Conservation (phyloP, 1,140 invertebrate genomes). For the Drosophila tsacasi region DNA sequence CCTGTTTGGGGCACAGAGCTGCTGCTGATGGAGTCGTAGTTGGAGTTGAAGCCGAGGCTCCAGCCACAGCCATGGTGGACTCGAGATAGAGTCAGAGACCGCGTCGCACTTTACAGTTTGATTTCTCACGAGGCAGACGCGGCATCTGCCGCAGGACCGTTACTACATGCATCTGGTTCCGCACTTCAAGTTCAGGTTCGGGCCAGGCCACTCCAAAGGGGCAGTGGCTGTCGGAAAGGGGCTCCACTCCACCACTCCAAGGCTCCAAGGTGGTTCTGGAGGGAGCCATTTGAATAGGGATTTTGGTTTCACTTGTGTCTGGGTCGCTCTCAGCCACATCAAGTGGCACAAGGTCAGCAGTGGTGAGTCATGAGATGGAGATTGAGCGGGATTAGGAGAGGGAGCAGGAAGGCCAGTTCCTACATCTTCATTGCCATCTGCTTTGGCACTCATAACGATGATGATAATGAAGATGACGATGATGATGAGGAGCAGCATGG, state of each 20-base stretch:
- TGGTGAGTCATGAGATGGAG: constrained; percentile 51
- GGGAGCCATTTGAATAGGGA: constrained; percentile 78
- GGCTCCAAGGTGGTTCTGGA: constrained; percentile 17
- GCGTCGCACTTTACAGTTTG: constrained; percentile 80
- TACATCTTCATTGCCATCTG: constrained; percentile 35
- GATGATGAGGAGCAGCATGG: constrained; percentile 8
- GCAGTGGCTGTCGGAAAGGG: background rate
- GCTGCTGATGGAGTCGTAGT: constrained; percentile 25
- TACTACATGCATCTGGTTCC: constrained; percentile 81
- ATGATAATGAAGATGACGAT: constrained; percentile 29
- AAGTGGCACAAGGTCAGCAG: constrained; percentile 79
- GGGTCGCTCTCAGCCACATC: constrained; percentile 59
- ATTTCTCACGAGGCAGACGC: constrained; percentile 80
- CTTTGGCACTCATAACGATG: constrained; percentile 30
- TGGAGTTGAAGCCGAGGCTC: constrained; percentile 16
- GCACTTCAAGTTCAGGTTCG: constrained; percentile 78
- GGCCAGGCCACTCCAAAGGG: constrained; percentile 48
- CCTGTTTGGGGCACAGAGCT: constrained; percentile 66
- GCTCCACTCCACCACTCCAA: background rate
- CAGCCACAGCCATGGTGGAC: constrained; percentile 10
- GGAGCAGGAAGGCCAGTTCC: constrained; percentile 2
- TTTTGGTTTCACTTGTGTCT: constrained; percentile 83
- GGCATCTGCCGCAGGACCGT: constrained; percentile 73
- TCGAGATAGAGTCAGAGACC: constrained; percentile 46
- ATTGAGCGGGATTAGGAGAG: background rate